phyloP scores from a whole-genome alignment of 2,888 invertebrate genomes.

The Cheilosia pagana region DNA sequence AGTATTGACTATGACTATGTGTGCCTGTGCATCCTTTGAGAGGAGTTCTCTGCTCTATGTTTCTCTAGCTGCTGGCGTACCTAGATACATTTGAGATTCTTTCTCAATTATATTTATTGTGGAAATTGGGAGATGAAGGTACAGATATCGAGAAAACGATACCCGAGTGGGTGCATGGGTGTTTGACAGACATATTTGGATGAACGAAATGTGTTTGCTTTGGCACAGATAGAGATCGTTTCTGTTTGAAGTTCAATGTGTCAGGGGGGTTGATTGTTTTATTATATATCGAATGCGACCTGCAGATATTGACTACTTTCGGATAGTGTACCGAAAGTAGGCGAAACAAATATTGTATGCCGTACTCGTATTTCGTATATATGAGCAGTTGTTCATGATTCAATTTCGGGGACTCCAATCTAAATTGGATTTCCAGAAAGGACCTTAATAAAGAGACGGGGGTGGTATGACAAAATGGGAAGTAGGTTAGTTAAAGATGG shows the following conservation, averaged over 20 bases:
- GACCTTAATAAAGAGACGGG: neutral
- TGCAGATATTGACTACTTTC: conserved; percentile 71
- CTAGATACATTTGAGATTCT: conserved; percentile 39
- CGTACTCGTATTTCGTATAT: neutral
- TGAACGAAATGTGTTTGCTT: conserved; percentile 69
- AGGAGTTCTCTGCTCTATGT: conserved; percentile 9
- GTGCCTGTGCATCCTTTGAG: neutral
- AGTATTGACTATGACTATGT: conserved; percentile 23
- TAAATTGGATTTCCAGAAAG: conserved; percentile 7
- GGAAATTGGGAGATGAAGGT: conserved; percentile 58
- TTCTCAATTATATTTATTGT: conserved; percentile 71
- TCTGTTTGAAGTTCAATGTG: conserved; percentile 72
- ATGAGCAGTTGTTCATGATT: conserved; percentile 22
- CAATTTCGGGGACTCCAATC: conserved; percentile 26
- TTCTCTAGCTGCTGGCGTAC: conserved; percentile 15
- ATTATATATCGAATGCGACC: conserved; percentile 67
- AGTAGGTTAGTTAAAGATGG: too few species aligned
- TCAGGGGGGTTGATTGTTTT: conserved; percentile 45
- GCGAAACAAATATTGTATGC: conserved; percentile 60
- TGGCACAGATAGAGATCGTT: conserved; percentile 65
- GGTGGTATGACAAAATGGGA: too few species aligned
- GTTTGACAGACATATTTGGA: conserved; percentile 48
- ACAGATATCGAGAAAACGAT: conserved; percentile 21
- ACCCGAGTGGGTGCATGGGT: neutral
- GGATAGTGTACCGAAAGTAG: conserved; percentile 53